Evolutionary conservation across 2,113 vertebrate genomes (phyloP), one percentile per base, ranked within the genome.

Genomic region (Balaeniceps rex): DNA sequence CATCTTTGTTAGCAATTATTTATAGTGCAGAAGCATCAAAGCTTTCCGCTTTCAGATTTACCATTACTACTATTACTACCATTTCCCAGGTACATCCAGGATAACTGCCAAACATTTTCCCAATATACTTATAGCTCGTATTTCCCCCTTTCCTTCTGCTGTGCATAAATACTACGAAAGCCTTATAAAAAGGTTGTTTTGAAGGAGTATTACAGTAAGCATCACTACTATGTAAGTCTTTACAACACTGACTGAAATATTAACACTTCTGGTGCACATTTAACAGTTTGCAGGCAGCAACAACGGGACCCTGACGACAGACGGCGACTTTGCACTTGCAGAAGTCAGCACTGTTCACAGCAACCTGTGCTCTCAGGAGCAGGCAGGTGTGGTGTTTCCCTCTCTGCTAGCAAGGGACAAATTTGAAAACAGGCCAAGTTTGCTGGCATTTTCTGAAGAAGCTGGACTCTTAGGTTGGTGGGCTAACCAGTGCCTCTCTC

Each of bases 1-100:
- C 28, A 8, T 49, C 54, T 87, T 89, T 65, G 80, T 93, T 82
- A 92, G 91, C 70, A 94, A 96, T 94, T 96, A 97, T 96, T 97
- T 87, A 96, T 69, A 55, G 74, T 12, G 5, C 61, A 85, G 77
- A 87, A 72, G 61, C 57, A 89, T 46, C 70, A 64, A 89, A 87
- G 91, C 52, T 79, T 91, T 71, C 81, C 13, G 4, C 71, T 70
- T 74, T 87, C 76, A 78, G 34, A 58, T 75, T 77, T 86, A 88
- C 54, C 51, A 42, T 42, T 49, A 74, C 13, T 46, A 9, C 71
- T 26, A 33, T 17, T 51, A 46, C 15, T 15, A 8, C n/a, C 19
- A n/a, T 63, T 93, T 83, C 66, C 46, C 42, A 70, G 10, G 28
- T 44, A 57, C 34, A 52, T 40, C 49, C 84, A 83, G 44, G 63